phyloP scores from a whole-genome alignment of 2,888 invertebrate genomes.

The Corbicula japonica region DNA sequence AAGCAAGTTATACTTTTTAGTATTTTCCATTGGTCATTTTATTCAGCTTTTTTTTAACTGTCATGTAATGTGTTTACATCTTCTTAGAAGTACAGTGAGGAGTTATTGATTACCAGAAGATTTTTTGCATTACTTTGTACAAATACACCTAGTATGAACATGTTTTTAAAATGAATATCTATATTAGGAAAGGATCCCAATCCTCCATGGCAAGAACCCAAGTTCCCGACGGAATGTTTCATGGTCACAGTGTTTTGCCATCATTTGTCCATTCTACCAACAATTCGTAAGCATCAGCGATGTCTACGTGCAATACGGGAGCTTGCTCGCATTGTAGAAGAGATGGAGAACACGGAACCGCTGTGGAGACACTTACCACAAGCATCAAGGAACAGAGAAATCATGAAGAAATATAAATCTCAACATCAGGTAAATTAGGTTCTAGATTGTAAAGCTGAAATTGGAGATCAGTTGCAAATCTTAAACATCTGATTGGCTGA shows the following conservation, averaged over 20 bases:
- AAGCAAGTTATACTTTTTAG: too few relatives aligned
- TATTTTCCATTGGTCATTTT: too few relatives aligned
- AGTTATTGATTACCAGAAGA: too few relatives aligned
- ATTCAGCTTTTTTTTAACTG: too few relatives aligned
- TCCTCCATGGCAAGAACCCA: conserved; percentile 90
- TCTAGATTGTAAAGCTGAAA: too few relatives aligned
- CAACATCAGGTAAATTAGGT: conserved; percentile 91
- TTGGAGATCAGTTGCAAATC: too few relatives aligned
- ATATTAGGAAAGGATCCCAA: conserved; percentile 41
- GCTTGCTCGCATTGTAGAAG: conserved; percentile 89
- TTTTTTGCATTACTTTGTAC: too few relatives aligned
- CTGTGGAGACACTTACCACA: conserved; percentile 81
- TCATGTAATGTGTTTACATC: too few relatives aligned
- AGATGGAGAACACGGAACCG: conserved; percentile 88
- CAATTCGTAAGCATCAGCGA: conserved; percentile 94
- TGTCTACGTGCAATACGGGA: conserved; percentile 93
- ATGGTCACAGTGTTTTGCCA: conserved; percentile 97
- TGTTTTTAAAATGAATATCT: too few relatives aligned
- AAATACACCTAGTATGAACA: too few relatives aligned
- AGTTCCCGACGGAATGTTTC: conserved; percentile 99
- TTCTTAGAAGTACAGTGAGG: too few relatives aligned
- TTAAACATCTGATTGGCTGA: too few relatives aligned
- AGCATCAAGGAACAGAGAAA: conserved; percentile 91
- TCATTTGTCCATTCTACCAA: conserved; percentile 96
- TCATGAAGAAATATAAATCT: conserved; percentile 94